These are phyloP conservation scores for Drosophila bocqueti DNA, from an alignment of 1,140 invertebrate genomes.

Conservation along the genomic window DNA sequence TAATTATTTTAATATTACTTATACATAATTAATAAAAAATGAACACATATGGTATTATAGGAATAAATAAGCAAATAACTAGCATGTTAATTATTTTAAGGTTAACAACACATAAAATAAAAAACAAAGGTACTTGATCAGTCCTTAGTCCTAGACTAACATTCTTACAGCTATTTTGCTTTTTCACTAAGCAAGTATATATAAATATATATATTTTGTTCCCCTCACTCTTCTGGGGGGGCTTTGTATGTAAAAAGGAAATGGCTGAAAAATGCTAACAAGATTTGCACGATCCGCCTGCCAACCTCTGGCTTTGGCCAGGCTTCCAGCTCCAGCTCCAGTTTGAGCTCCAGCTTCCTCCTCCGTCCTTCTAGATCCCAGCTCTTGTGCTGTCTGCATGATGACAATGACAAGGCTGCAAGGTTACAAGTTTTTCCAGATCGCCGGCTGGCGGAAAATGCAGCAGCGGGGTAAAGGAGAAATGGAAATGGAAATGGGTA, in stretches of 20 bases:
- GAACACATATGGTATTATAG: too few species aligned
- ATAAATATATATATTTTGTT: conserved; percentile 4
- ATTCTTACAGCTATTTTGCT: conserved; percentile 25
- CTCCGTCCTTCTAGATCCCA: conserved; percentile 32
- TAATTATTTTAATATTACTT: too few species aligned
- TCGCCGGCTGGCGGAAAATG: conserved; percentile 35
- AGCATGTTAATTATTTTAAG: too few species aligned
- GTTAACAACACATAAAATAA: too few species aligned
- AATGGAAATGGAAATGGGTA: conserved; percentile 15
- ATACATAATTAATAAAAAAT: neutral
- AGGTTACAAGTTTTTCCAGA: conserved; percentile 83
- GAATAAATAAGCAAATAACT: too few species aligned
- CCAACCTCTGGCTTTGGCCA: conserved; percentile 47
- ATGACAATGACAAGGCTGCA: conserved; percentile 79
- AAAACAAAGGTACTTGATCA: neutral
- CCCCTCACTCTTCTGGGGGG: conserved; percentile 11
- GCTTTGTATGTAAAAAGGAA: conserved; percentile 68
- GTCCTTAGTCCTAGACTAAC: neutral
- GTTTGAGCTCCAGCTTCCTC: conserved; percentile 12
- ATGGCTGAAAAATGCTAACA: conserved; percentile 81
- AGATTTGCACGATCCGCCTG: conserved; percentile 74
- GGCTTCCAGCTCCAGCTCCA: conserved; percentile 8
- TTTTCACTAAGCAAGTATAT: conserved; percentile 2
- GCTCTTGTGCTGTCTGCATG: conserved; percentile 42
- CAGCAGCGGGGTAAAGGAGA: neutral